phyloP scores from a whole-genome alignment of 2,113 vertebrate species.

The Rhinogobius similis region DNA sequence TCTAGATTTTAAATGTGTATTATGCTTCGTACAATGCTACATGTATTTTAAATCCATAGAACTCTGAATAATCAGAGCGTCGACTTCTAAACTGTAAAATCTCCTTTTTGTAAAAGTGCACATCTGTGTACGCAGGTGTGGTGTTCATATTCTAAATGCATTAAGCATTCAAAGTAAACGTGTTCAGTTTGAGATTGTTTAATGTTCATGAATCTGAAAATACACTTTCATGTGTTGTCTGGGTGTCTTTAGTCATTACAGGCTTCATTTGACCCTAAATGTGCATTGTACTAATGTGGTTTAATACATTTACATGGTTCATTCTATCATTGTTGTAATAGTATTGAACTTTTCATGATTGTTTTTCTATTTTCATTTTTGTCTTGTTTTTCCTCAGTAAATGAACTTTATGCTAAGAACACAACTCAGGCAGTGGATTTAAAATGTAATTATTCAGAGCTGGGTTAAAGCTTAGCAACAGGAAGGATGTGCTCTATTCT shows the following conservation, averaged over 20 bases:
- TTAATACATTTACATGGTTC: constrained; percentile 42
- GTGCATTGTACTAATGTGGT: constrained; percentile 22
- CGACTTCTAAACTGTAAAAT: constrained; percentile 14
- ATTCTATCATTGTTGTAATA: constrained; percentile 48
- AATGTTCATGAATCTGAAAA: constrained; percentile 11
- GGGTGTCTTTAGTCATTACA: constrained; percentile 33
- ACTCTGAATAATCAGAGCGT: constrained; percentile 7
- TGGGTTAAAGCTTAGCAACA: constrained; percentile 55
- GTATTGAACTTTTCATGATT: constrained; percentile 39
- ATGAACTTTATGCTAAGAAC: constrained; percentile 40
- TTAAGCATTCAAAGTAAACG: neutral
- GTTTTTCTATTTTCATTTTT: constrained; percentile 29
- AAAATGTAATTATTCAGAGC: constrained; percentile 22
- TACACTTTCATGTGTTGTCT: constrained; percentile 33
- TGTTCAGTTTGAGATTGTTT: constrained; percentile 23
- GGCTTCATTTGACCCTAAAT: constrained; percentile 38
- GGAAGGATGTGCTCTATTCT: constrained; percentile 63
- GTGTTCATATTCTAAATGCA: constrained; percentile 21
- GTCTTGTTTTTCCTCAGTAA: constrained; percentile 37
- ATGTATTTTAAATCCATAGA: constrained; percentile 26
- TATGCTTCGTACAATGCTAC: constrained; percentile 18
- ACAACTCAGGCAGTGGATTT: constrained; percentile 53
- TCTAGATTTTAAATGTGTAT: constrained; percentile 24
- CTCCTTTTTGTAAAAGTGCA: constrained; percentile 28
- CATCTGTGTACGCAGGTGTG: constrained; percentile 27